Evolutionary conservation across 2,797 vertebrate genomes (phyloP).

Genomic region (Microctenopoma stevenorrisi): DNA sequence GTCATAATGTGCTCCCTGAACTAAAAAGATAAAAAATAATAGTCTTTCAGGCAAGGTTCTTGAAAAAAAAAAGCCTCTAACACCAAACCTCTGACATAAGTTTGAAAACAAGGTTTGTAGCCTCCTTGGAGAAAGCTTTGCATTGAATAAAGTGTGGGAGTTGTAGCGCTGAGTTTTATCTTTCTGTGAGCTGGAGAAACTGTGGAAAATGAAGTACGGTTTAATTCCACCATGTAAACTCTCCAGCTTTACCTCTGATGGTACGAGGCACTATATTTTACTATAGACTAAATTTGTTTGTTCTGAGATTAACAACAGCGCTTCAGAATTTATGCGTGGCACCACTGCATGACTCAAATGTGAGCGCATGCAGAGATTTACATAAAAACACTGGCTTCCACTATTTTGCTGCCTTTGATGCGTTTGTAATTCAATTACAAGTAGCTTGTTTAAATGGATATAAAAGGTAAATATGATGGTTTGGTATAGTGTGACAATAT

Average conservation of each 20-base stretch:
- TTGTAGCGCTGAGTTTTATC: slow-evolving; percentile 57
- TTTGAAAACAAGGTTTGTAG: slow-evolving; percentile 70
- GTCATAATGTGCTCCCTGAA: slow-evolving; percentile 83
- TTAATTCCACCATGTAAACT: slow-evolving; percentile 56
- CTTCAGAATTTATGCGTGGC: slow-evolving; percentile 8
- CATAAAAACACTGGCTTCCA: slow-evolving; percentile 27
- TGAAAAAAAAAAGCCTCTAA: slow-evolving; percentile 61
- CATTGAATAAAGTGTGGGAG: slow-evolving; percentile 63
- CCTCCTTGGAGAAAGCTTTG: slow-evolving; percentile 62
- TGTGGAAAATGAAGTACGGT: slow-evolving; percentile 38
- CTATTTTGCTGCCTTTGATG: slow-evolving; percentile 19
- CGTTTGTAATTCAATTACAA: slow-evolving; percentile 51
- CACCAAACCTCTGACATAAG: slow-evolving; percentile 67
- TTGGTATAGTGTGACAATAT: slow-evolving; percentile 13
- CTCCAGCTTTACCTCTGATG: slow-evolving; percentile 33
- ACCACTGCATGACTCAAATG: slow-evolving; percentile 18
- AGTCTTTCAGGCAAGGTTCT: slow-evolving; percentile 76
- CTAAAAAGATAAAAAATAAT: slow-evolving; percentile 86
- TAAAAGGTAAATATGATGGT: slow-evolving; percentile 23
- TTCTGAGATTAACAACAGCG: slow-evolving; percentile 31
- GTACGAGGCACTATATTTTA: slow-evolving; percentile 36
- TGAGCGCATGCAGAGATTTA: slow-evolving; percentile 22
- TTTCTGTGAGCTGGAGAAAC: slow-evolving; percentile 42
- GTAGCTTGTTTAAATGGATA: slow-evolving; percentile 30
- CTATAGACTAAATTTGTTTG: slow-evolving; percentile 1